Base-by-base conservation (phyloP, 1,140 invertebrate genomes). In the Atta texana region DNA sequence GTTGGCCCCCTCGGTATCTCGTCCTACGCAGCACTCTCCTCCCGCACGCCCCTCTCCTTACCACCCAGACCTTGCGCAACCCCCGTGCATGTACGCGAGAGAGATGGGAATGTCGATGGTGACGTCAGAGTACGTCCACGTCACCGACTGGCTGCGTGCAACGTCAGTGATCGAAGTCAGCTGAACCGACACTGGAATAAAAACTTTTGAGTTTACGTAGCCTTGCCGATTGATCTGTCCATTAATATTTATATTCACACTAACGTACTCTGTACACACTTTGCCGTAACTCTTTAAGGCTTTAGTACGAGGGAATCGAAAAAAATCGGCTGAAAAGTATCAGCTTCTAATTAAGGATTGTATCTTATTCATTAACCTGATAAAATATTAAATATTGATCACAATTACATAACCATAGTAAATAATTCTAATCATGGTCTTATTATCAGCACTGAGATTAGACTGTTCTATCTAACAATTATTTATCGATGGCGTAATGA, bases 131-230 rank as follows among this genome's bases (percentile, higher is more conserved):
- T 59, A 81, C 86, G 77, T 71, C 90, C 90, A 92, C 94, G 93
- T 94, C 93, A 94, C 92, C 49, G 64, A 78, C 92, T 74, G 64
- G 78, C 91, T 92, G 91, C 89, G 91, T 92, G 91, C 92, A 93
- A 93, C 93, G 94, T 94, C 93, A 93, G 92, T 94, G 93, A 94
- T 94, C 94, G 93, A 94, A 95, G 91, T 92, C 94, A 94, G 94
- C 94, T 95, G 94, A 92, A 92, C 90, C 89, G 74, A 10, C 31
- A 28, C 74, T 84, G 86, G n/a, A 72, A 76, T 72, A 44, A 71
- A 81, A 76, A 84, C 44, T 72, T 55, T 72, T 49, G 8, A 51
- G 24, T n/a, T 18, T 24, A 24, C 49, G 10, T 51, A 21, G n/a
- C 18, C 12, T 64, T 44, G 18, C 88, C 84, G 76, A 85, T 91